Conservation (phyloP, 2,888 invertebrate genomes). For the Argynnis bischoffii region DNA sequence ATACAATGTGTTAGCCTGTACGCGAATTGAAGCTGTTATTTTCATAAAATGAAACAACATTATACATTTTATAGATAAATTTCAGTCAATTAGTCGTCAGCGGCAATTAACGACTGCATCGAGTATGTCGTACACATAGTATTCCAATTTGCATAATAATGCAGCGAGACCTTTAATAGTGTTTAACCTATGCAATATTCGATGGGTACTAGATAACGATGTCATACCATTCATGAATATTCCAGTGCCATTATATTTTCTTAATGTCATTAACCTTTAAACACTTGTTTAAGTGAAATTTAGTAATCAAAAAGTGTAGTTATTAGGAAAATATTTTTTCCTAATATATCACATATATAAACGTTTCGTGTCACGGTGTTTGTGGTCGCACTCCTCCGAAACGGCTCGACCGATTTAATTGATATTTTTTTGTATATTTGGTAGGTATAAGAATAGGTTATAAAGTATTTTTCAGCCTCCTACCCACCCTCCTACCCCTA, state of each 20-base stretch:
- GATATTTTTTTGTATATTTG: too few species aligned
- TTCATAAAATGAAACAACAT: neutral
- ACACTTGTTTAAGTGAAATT: neutral
- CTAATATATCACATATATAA: too few species aligned
- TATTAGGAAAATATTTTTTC: too few species aligned
- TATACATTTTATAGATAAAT: conserved; percentile 3
- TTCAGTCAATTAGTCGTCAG: conserved; percentile 21
- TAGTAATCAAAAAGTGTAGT: neutral
- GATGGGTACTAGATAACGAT: conserved; percentile 32
- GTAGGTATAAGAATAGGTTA: too few species aligned
- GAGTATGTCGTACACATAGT: conserved; percentile 36
- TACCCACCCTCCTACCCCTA: too few species aligned
- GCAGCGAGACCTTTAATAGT: conserved; percentile 28
- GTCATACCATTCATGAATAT: conserved; percentile 28
- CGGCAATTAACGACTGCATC: conserved; percentile 36
- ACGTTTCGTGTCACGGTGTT: too few species aligned
- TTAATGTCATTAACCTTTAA: conserved; percentile 16
- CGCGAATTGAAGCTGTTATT: neutral
- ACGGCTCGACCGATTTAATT: too few species aligned
- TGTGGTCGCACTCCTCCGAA: too few species aligned
- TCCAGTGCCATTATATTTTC: conserved; percentile 25
- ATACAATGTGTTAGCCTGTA: too few species aligned
- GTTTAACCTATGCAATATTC: conserved; percentile 29
- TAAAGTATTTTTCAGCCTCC: too few species aligned
- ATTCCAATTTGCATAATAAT: conserved; percentile 42